Conservation (phyloP, 2,113 vertebrate genomes). For the Cheilinus undulatus region DNA sequence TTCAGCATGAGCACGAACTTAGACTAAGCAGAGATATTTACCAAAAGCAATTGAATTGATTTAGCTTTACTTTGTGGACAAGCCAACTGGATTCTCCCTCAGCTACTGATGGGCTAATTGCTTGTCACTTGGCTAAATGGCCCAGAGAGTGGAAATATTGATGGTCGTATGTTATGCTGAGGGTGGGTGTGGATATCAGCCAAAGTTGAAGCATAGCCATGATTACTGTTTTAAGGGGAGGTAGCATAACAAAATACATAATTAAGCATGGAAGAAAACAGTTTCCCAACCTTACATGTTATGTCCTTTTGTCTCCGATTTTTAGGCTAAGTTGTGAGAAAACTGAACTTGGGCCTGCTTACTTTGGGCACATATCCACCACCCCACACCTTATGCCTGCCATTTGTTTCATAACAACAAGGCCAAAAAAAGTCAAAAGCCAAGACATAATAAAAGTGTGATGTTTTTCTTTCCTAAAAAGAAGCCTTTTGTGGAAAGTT, state of each 20-base stretch:
- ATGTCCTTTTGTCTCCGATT: too few relatives aligned
- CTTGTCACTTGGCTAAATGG: constrained; percentile 27
- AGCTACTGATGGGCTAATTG: constrained; percentile 33
- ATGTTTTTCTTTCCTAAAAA: constrained; percentile 60
- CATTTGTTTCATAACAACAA: constrained; percentile 22
- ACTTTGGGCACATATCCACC: not conserved
- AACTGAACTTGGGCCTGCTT: not conserved
- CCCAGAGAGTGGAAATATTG: constrained; percentile 36
- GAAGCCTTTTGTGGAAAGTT: constrained; percentile 36
- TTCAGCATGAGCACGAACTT: not conserved
- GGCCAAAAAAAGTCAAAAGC: constrained; percentile 10
- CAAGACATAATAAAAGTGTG: constrained; percentile 31
- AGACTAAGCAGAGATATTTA: not conserved
- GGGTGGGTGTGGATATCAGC: not conserved
- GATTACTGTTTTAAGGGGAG: not conserved
- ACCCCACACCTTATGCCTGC: constrained; percentile 11
- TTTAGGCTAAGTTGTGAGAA: not conserved
- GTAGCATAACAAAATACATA: not conserved
- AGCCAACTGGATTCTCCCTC: constrained; percentile 25
- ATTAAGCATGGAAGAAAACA: too few relatives aligned
- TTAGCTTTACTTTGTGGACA: constrained; percentile 45
- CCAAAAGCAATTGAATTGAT: constrained; percentile 16
- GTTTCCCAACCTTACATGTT: too few relatives aligned
- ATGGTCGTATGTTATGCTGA: constrained; percentile 7
- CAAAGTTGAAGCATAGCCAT: not conserved